Evolutionary conservation across 2,797 vertebrate species (phyloP).

Genomic region (Pseudochirops cupreus): DNA sequence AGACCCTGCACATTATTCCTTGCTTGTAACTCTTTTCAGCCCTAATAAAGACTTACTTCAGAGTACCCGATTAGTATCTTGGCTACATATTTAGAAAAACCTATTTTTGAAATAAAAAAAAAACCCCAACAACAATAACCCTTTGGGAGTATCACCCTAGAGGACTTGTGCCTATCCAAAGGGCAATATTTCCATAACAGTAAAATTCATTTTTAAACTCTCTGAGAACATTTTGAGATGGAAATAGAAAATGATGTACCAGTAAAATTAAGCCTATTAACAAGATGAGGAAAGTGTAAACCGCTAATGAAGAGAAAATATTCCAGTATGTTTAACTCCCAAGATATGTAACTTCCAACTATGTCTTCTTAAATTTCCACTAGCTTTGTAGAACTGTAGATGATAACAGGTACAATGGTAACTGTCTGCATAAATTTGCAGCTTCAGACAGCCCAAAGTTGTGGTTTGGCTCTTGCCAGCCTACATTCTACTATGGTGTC

Average conservation of each 20-base stretch:
- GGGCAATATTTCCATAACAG: constrained; percentile 35
- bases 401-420: neutral
- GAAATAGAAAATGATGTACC: constrained; percentile 54
- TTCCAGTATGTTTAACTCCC: neutral
- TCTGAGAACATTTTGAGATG: constrained; percentile 56
- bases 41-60: constrained; percentile 47
- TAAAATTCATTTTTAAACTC: constrained; percentile 62
- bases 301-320: constrained; percentile 13
- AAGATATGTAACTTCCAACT: neutral
- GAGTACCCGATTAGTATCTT: constrained; percentile 17
- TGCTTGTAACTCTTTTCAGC: constrained; percentile 49
- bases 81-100: constrained; percentile 47
- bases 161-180: constrained; percentile 42
- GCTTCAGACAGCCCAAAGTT: neutral
- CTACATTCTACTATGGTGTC: neutral
- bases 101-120: constrained; percentile 1
- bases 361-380: neutral
- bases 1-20: neutral
- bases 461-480: constrained; percentile 27
- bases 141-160: constrained; percentile 29
- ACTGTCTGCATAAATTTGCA: neutral
- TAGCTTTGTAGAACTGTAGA: neutral
- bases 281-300: neutral
- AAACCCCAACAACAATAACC: neutral
- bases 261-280: constrained; percentile 63